phyloP scores from a whole-genome alignment of 2,888 invertebrate genomes.

The Beris morrisii region DNA sequence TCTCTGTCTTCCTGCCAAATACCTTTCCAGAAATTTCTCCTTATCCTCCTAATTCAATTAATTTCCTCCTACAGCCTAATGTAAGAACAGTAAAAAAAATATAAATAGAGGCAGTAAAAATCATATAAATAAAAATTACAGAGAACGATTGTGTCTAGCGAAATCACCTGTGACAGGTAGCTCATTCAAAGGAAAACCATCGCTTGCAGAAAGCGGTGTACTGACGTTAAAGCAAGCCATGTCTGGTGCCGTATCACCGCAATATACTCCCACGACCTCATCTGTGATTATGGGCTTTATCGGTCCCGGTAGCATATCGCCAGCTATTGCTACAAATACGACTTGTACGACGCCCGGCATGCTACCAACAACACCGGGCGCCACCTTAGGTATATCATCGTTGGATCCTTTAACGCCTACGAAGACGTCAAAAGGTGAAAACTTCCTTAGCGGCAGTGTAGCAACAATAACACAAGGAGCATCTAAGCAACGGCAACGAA shows the following conservation, averaged over 20 bases:
- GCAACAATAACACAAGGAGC: constrained; percentile 31
- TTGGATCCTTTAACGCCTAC: constrained; percentile 22
- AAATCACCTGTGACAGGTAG: constrained; percentile 47
- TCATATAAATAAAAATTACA: constrained; percentile 37
- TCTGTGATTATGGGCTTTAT: constrained; percentile 37
- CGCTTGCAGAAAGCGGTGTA: constrained; percentile 17
- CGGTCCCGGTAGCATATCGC: constrained; percentile 32
- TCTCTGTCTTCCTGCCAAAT: too few species aligned
- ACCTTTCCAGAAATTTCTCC: too few species aligned
- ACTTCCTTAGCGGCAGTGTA: constrained; percentile 26
- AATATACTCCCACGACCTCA: constrained; percentile 45
- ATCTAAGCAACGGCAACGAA: constrained; percentile 49
- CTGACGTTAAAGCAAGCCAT: constrained; percentile 54
- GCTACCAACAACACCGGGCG: constrained; percentile 44
- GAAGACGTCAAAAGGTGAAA: constrained; percentile 30
- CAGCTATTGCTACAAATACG: constrained; percentile 29
- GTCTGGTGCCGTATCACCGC: constrained; percentile 54
- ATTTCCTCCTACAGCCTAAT: too few species aligned
- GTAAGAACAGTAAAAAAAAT: too few species aligned
- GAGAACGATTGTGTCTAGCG: constrained; percentile 48
- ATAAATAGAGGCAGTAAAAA: too few species aligned
- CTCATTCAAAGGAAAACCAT: constrained; percentile 27
- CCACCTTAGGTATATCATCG: not conserved
- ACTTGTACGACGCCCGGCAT: constrained; percentile 40
- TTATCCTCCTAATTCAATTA: too few species aligned